Conservation (phyloP, 2,113 vertebrate species). For the Fregetta grallaria region DNA sequence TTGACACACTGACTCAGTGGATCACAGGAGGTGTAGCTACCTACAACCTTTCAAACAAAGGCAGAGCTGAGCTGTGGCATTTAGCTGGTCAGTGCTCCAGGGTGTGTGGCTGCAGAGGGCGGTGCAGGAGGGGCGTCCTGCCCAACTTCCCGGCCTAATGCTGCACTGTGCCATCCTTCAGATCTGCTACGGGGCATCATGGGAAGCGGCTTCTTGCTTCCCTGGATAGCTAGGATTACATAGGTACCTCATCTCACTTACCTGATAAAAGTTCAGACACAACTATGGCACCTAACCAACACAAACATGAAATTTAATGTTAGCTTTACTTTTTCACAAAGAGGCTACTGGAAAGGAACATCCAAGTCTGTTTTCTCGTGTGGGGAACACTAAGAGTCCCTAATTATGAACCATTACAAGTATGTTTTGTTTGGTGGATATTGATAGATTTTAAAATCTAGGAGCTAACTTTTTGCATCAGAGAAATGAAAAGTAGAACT, state of each 20-base stretch:
- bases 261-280: neutral
- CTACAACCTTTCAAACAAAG: neutral
- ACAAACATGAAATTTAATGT: neutral
- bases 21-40: neutral
- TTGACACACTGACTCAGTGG: neutral
- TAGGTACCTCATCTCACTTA: neutral
- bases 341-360: neutral
- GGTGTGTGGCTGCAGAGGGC: neutral
- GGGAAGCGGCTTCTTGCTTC: neutral
- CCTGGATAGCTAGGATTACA: neutral
- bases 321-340: neutral
- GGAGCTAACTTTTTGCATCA: neutral
- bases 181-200: rapidly evolving
- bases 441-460: neutral
- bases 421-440: neutral
- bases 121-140: neutral
- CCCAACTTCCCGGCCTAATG: neutral
- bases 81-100: neutral
- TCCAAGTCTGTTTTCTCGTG: neutral
- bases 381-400: neutral
- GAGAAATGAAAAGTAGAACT: neutral
- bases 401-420: neutral
- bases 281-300: neutral
- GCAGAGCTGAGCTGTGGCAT: neutral
- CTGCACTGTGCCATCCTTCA: neutral